Evolutionary conservation across 2,888 invertebrate genomes (phyloP).

Genomic region (Macaria notata): DNA sequence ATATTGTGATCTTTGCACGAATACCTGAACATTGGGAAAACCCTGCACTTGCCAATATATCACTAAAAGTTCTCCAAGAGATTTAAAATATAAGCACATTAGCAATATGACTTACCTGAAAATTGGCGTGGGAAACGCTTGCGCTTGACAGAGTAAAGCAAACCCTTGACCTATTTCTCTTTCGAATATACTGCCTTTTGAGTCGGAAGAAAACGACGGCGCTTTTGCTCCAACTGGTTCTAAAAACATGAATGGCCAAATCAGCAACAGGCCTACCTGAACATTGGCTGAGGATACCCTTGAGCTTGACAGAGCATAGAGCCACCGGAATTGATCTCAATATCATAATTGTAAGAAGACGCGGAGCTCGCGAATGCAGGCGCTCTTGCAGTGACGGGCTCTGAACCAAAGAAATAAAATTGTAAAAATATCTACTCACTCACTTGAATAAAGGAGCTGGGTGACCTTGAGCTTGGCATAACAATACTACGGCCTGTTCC

Average conservation of each 20-base stretch:
- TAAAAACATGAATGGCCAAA: slow-evolving; percentile 48
- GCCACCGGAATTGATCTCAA: slow-evolving; percentile 61
- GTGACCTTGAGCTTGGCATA: slow-evolving; percentile 87
- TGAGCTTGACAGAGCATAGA: slow-evolving; percentile 82
- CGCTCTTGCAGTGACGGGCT: slow-evolving; percentile 76
- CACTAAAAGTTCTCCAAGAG: neutral
- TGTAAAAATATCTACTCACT: slow-evolving; percentile 43
- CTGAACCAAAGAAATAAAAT: slow-evolving; percentile 56
- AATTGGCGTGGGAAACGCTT: slow-evolving; percentile 84
- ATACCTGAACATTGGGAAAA: slow-evolving; percentile 11
- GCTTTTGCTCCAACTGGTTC: slow-evolving; percentile 85
- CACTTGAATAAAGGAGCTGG: slow-evolving; percentile 87
- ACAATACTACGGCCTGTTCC: slow-evolving; percentile 80
- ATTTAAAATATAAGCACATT: neutral
- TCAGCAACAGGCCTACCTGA: slow-evolving; percentile 79
- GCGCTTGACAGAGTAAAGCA: slow-evolving; percentile 84
- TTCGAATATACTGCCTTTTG: slow-evolving; percentile 84
- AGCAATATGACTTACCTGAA: slow-evolving; percentile 15
- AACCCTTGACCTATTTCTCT: slow-evolving; percentile 81
- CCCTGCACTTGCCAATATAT: neutral
- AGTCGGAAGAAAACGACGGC: slow-evolving; percentile 83
- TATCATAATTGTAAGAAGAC: slow-evolving; percentile 74
- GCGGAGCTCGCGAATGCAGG: slow-evolving; percentile 78
- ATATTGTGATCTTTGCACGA: neutral
- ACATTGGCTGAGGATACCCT: slow-evolving; percentile 84